These are phyloP conservation scores for Dynastes maya DNA, from an alignment of 2,888 invertebrate genomes.

Conservation along the genomic window DNA sequence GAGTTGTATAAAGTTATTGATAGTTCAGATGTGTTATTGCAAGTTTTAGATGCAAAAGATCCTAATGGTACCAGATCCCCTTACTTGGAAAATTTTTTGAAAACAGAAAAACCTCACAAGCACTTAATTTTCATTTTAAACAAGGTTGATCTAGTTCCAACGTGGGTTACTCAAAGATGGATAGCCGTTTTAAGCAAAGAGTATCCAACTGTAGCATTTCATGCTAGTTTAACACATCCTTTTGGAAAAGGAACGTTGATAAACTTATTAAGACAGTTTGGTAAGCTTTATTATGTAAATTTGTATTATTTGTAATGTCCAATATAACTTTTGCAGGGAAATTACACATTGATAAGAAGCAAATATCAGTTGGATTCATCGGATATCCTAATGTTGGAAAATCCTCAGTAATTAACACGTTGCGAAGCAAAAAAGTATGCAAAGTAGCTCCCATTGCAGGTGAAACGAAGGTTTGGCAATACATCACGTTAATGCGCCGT, in stretches of 20 bases:
- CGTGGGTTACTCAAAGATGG: conserved; percentile 99
- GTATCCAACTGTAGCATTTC: conserved; percentile 98
- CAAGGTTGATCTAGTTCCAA: conserved; percentile 96
- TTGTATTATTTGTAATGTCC: neutral
- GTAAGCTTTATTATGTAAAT: conserved; percentile 57
- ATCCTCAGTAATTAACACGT: conserved; percentile 97
- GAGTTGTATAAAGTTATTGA: conserved; percentile 99
- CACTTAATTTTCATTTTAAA: conserved; percentile 98
- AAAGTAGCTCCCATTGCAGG: conserved; percentile 99
- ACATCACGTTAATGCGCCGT: conserved; percentile 96
- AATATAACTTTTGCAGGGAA: conserved; percentile 71
- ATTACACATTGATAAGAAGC: conserved; percentile 96
- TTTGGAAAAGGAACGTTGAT: conserved; percentile 99
- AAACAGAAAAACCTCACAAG: conserved; percentile 96
- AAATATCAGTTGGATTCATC: conserved; percentile 98
- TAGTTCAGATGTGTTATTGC: conserved; percentile 96
- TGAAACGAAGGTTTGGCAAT: conserved; percentile 99
- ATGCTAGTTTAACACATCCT: conserved; percentile 98
- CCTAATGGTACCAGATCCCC: conserved; percentile 96
- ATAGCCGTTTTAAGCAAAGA: conserved; percentile 94
- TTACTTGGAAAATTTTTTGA: conserved; percentile 92
- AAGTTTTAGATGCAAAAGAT: conserved; percentile 97
- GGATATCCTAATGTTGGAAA: conserved; percentile 99
- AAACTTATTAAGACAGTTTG: conserved; percentile 95
- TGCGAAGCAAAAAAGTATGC: conserved; percentile 97